Percentiles rank a stretch among this genome's conserved stretches.
phyloP scores from a whole-genome alignment of 2,113 vertebrate genomes.

The Phalacrocorax brasilianus region DNA sequence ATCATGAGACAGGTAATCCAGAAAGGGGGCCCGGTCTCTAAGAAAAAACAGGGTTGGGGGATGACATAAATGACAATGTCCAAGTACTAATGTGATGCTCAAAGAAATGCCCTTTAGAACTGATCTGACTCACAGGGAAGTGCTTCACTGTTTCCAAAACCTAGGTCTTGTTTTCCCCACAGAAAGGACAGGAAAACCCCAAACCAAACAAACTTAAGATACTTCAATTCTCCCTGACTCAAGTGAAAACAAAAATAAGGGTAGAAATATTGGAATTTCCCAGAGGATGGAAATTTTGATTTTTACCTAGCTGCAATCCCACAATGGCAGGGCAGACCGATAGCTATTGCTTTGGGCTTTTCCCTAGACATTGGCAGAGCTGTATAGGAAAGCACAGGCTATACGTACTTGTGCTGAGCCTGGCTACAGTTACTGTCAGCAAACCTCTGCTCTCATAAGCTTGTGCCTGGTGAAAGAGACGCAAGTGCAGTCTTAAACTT shows the following conservation, averaged over 20 bases:
- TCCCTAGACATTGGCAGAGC: background rate
- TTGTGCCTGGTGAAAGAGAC: background rate
- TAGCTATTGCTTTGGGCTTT: background rate
- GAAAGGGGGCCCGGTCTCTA: background rate
- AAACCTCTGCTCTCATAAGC: background rate
- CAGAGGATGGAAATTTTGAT: background rate
- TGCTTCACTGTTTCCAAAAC: constrained; percentile 24
- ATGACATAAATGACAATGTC: background rate
- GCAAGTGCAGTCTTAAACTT: background rate
- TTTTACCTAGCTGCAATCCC: background rate
- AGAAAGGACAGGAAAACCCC: constrained; percentile 36
- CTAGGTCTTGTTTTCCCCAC: background rate
- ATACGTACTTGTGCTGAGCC: background rate
- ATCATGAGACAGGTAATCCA: background rate
- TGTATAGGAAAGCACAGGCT: background rate
- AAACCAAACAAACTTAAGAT: constrained; percentile 13
- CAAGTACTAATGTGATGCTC: background rate
- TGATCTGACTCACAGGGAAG: constrained; percentile 19
- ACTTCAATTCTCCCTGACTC: background rate
- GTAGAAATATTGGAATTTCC: background rate
- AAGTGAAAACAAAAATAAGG: background rate
- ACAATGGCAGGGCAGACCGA: background rate
- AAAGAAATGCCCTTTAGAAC: background rate
- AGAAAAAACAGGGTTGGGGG: background rate
- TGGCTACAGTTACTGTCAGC: background rate